These are phyloP conservation scores for Clupea harengus DNA, from an alignment of 2,113 vertebrate genomes.

Conservation along the genomic window DNA sequence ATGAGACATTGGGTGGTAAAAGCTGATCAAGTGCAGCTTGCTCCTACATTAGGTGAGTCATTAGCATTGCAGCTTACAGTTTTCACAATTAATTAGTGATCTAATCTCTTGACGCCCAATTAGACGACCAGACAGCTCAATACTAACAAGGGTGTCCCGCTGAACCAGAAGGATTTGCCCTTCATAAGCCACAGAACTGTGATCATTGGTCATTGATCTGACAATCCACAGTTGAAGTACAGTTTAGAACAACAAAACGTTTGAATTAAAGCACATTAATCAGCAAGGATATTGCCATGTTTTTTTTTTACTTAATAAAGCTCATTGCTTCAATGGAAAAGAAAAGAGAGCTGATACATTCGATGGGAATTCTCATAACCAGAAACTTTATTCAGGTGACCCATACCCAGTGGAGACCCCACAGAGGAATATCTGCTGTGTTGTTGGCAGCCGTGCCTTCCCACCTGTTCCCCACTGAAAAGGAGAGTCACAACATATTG, in stretches of 20 bases:
- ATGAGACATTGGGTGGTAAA: neutral
- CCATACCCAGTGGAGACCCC: no score
- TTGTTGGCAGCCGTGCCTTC: no score
- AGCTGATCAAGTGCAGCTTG: neutral
- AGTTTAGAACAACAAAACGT: neutral
- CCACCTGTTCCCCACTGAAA: no score
- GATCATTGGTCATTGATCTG: neutral
- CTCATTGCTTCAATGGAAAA: neutral
- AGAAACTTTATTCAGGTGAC: no score
- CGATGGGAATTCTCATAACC: no score
- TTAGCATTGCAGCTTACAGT: slow-evolving; percentile 21
- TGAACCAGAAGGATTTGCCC: neutral
- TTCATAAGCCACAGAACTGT: neutral
- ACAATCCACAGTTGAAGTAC: neutral
- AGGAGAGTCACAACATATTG: no score
- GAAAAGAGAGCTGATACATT: neutral
- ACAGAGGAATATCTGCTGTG: no score
- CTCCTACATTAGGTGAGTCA: slow-evolving; percentile 14
- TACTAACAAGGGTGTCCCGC: neutral
- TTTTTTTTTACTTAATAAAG: neutral
- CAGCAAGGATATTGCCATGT: neutral
- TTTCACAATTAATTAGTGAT: slow-evolving; percentile 29
- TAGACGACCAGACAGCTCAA: slow-evolving; percentile 25
- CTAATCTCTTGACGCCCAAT: slow-evolving; percentile 22
- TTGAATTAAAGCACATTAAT: neutral